phyloP scores from a whole-genome alignment of 2,888 invertebrate species.

The Tiliacea citrago region DNA sequence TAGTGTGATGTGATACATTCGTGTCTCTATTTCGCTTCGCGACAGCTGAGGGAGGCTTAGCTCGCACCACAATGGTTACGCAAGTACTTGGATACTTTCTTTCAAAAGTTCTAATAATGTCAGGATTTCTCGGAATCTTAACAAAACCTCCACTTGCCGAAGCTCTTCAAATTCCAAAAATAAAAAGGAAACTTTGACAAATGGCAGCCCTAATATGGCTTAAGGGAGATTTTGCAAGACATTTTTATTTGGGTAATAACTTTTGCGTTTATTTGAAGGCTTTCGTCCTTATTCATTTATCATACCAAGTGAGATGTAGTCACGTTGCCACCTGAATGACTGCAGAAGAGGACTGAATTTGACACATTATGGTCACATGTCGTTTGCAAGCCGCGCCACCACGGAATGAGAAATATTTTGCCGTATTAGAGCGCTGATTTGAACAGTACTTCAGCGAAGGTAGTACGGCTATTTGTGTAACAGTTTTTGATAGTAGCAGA shows the following conservation, averaged over 20 bases:
- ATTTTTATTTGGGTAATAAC: neutral
- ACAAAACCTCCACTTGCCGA: neutral
- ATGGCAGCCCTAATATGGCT: neutral
- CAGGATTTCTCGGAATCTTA: neutral
- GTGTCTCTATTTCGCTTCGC: neutral
- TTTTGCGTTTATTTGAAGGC: neutral
- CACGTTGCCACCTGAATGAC: neutral
- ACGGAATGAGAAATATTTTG: neutral
- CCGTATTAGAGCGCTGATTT: no score
- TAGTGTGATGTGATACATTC: neutral
- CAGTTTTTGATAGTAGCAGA: no score
- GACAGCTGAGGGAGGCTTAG: no score
- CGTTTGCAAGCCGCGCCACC: neutral
- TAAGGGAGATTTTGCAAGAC: neutral
- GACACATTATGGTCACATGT: neutral
- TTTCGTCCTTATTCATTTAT: neutral
- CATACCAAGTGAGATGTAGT: neutral
- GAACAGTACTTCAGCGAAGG: no score
- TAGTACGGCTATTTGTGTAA: no score
- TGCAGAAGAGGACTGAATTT: neutral
- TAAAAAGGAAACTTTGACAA: neutral
- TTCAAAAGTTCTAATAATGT: neutral
- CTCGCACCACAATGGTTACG: neutral
- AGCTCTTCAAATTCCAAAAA: neutral
- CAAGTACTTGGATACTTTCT: neutral